A percentile compares a stretch with the other conserved stretches of the same genome.
Evolutionary conservation across 2,797 vertebrate species (phyloP).

Genomic region (Eremophila alpestris): DNA sequence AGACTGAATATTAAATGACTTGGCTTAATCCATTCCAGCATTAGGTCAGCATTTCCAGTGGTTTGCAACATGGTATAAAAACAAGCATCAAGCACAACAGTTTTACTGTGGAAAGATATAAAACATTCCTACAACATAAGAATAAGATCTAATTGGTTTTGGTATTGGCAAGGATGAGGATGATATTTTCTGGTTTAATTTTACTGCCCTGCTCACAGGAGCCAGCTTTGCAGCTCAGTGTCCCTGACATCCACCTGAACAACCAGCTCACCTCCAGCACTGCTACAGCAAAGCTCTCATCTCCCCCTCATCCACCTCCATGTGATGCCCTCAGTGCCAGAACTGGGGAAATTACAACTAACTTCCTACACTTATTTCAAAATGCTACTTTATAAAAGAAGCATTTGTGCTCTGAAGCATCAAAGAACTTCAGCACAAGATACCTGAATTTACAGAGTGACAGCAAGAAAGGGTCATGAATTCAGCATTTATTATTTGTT

Average conservation of each 20-base stretch:
- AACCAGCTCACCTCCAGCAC: neutral
- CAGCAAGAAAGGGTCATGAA: neutral
- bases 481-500: neutral
- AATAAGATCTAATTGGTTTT: neutral
- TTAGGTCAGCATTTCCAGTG: neutral
- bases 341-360: neutral
- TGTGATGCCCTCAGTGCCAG: fast-evolving
- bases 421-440: neutral
- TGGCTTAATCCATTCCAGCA: neutral
- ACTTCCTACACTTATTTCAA: neutral
- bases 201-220: neutral
- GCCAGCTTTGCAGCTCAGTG: neutral
- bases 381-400: neutral
- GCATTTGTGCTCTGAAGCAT: neutral
- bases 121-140: neutral
- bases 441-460: neutral
- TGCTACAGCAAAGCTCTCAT: neutral
- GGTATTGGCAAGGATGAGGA: neutral
- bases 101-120: neutral
- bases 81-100: neutral
- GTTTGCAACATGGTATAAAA: neutral
- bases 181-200: neutral
- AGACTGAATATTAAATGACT: neutral
- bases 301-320: neutral
- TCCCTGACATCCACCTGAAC: neutral